Percentiles rank a stretch among this genome's conserved stretches.
phyloP scores from a whole-genome alignment of 2,113 vertebrate species.

The Cochlearius cochlearius region DNA sequence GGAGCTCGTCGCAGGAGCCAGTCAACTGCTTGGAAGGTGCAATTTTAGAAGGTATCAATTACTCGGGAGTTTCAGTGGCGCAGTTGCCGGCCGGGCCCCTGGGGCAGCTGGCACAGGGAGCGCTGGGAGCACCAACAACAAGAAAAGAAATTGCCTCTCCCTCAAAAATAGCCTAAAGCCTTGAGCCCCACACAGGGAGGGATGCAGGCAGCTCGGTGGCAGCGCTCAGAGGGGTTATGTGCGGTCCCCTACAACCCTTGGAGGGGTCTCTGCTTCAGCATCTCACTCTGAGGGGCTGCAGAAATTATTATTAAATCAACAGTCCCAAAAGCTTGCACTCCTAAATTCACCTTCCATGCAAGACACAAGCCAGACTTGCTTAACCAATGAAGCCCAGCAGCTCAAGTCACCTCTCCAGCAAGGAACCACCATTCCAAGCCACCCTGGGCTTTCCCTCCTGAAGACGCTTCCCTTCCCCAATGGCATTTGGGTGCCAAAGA shows the following conservation, averaged over 20 bases:
- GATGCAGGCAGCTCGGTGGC: not conserved
- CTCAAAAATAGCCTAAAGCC: not conserved
- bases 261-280: not conserved
- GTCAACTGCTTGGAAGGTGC: not conserved
- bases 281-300: not conserved
- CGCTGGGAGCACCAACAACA: not conserved
- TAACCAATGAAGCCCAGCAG: not conserved
- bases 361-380: not conserved
- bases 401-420: not conserved
- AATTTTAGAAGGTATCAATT: slow-evolving; percentile 21
- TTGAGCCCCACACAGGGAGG: not conserved
- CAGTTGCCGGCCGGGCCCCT: not conserved
- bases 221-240: fast-evolving
- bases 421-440: not conserved
- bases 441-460: not conserved
- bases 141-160: not conserved
- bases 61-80: not conserved
- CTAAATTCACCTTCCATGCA: not conserved
- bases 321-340: not conserved
- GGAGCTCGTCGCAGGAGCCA: not conserved
- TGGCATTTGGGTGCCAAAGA: not conserved
- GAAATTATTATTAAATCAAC: not conserved
- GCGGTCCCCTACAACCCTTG: not conserved
- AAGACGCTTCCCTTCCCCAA: not conserved
- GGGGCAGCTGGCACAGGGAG: not conserved